A percentile compares a stretch with the other conserved stretches of the same genome.
Evolutionary conservation across 2,113 vertebrate genomes (phyloP).

Genomic region (Vanacampus margaritifer): DNA sequence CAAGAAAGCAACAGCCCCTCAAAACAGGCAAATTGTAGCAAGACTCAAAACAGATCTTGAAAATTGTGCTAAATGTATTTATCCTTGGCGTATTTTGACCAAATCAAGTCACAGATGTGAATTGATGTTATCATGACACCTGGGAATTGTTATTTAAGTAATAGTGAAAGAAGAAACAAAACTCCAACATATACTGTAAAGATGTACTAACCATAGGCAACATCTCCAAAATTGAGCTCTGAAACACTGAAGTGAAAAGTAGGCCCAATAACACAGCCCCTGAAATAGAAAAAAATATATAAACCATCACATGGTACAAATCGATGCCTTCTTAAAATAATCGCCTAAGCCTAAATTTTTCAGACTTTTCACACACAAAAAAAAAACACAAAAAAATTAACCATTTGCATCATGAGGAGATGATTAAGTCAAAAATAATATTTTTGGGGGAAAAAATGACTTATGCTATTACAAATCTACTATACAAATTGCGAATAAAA

Average conservation of each 20-base stretch:
- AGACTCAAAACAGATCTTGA: neutral
- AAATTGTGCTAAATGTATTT: neutral
- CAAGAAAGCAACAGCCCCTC: neutral
- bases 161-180: neutral
- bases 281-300: constrained; percentile 45
- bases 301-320: neutral
- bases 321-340: too few species aligned
- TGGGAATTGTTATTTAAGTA: neutral
- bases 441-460: too few species aligned
- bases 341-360: too few species aligned
- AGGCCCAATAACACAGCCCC: constrained; percentile 78
- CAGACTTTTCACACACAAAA: too few species aligned
- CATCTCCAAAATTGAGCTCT: constrained; percentile 77
- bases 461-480: too few species aligned
- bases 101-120: neutral
- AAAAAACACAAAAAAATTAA: neutral
- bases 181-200: neutral
- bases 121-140: neutral
- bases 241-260: constrained; percentile 80
- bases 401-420: too few species aligned
- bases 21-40: neutral
- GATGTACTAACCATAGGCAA: constrained; percentile 82
- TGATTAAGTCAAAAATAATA: too few species aligned
- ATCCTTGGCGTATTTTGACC: neutral
- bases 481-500: too few species aligned